These are phyloP conservation scores for Drosophila merina DNA, from an alignment of 2,888 invertebrate genomes.

Conservation along the genomic window DNA sequence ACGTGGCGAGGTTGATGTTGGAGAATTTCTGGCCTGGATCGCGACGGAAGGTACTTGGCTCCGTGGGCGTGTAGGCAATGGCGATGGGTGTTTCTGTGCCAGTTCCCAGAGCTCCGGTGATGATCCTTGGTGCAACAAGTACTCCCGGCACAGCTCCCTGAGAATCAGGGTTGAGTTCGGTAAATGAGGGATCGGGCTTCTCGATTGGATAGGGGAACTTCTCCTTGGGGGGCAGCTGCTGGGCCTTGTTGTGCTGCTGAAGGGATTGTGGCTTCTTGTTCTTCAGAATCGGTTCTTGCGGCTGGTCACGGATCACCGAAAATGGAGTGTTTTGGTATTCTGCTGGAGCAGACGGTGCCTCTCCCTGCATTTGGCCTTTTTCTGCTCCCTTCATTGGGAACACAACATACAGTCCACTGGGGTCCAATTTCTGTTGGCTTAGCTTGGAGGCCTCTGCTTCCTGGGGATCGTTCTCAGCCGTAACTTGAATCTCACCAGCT, in stretches of 20 bases:
- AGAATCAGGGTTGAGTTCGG: constrained; percentile 58
- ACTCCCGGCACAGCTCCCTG: constrained; percentile 78
- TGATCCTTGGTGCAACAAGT: constrained; percentile 84
- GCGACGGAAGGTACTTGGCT: constrained; percentile 80
- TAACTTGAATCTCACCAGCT: constrained; percentile 76
- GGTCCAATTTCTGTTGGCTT: constrained; percentile 42
- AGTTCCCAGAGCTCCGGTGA: constrained; percentile 82
- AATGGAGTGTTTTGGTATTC: constrained; percentile 84
- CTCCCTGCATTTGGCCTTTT: constrained; percentile 45
- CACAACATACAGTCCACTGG: constrained; percentile 72
- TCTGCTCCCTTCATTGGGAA: constrained; percentile 65
- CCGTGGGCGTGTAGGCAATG: constrained; percentile 87
- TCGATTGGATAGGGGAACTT: constrained; percentile 88
- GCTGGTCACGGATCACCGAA: constrained; percentile 83
- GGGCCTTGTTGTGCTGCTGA: constrained; percentile 73
- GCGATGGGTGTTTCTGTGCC: constrained; percentile 87
- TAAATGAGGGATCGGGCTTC: constrained; percentile 85
- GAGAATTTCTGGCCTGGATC: constrained; percentile 74
- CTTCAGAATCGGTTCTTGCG: constrained; percentile 84
- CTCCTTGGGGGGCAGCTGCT: constrained; percentile 83
- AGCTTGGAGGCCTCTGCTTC: constrained; percentile 29
- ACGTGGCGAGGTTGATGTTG: constrained; percentile 84
- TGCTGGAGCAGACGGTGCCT: constrained; percentile 69
- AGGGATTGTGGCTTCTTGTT: constrained; percentile 81
- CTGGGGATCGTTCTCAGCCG: constrained; percentile 60